Percentiles rank a stretch among this genome's conserved stretches.
Evolutionary conservation across 2,797 vertebrate genomes (phyloP).

Genomic region (Halcyon badia): DNA sequence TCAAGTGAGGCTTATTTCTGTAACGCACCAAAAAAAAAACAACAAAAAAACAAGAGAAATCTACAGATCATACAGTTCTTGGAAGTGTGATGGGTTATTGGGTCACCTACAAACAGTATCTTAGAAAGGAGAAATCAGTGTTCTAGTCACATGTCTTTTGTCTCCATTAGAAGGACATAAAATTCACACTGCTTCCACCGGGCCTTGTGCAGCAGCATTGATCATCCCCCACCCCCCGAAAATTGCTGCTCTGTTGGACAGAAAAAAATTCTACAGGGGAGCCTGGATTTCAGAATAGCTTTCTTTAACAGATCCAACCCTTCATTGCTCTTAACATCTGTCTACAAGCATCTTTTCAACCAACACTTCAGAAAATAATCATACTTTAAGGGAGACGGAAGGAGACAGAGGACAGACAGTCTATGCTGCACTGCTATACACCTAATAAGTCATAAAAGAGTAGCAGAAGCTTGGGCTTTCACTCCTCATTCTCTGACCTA

Average conservation of each 20-base stretch:
- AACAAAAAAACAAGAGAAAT: too few relatives aligned
- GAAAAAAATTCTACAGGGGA: not conserved
- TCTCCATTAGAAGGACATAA: not conserved
- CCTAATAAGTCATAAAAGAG: not conserved
- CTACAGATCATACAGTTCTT: not conserved
- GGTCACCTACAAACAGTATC: not conserved
- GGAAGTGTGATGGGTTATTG: not conserved
- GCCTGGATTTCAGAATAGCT: not conserved
- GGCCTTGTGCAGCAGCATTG: fast-evolving
- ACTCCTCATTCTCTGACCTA: not conserved
- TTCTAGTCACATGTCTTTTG: not conserved
- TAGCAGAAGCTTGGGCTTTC: not conserved
- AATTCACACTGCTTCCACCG: not conserved
- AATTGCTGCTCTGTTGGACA: not conserved
- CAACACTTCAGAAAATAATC: not conserved
- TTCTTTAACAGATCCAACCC: not conserved
- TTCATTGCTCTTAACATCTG: not conserved
- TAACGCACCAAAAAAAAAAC: not conserved
- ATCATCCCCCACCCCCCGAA: not conserved
- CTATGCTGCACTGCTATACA: not conserved
- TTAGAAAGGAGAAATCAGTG: not conserved
- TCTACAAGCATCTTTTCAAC: not conserved
- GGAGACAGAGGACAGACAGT: not conserved
- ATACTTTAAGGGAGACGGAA: not conserved
- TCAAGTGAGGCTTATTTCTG: not conserved